phyloP scores from a whole-genome alignment of 2,888 invertebrate genomes.

The Petrolisthes manimaculis region DNA sequence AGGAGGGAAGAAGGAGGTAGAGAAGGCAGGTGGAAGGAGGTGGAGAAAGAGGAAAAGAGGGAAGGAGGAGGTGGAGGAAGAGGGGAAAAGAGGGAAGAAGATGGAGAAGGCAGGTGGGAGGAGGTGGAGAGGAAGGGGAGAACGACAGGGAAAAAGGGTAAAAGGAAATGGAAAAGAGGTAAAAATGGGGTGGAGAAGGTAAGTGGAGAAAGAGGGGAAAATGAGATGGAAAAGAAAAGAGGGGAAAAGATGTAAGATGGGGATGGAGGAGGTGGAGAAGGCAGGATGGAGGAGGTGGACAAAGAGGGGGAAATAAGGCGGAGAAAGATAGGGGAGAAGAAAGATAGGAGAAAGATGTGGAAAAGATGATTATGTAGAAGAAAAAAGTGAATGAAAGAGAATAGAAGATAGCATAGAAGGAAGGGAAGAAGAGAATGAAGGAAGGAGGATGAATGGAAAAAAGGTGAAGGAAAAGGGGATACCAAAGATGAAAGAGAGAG shows the following conservation, averaged over 20 bases:
- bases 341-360: not conserved
- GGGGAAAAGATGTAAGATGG: not conserved
- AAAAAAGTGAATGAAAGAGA: not conserved
- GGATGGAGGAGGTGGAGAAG: not conserved
- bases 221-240: not conserved
- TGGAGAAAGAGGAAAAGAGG: not conserved
- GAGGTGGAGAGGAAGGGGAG: not conserved
- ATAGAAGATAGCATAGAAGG: not conserved
- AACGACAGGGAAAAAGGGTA: not conserved
- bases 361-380: not conserved
- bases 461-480: not conserved
- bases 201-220: not conserved
- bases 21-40: not conserved
- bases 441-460: not conserved
- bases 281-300: not conserved
- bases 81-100: not conserved
- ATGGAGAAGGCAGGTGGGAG: not conserved
- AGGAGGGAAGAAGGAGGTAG: slow-evolving; percentile 13
- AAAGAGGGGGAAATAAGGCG: not conserved
- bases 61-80: not conserved
- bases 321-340: not conserved
- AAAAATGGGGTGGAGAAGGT: not conserved
- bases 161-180: not conserved
- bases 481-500: slow-evolving; percentile 2
- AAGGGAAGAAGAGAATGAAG: not conserved